phyloP scores from a whole-genome alignment of 2,113 vertebrate genomes.

The Myiagra hebetior region DNA sequence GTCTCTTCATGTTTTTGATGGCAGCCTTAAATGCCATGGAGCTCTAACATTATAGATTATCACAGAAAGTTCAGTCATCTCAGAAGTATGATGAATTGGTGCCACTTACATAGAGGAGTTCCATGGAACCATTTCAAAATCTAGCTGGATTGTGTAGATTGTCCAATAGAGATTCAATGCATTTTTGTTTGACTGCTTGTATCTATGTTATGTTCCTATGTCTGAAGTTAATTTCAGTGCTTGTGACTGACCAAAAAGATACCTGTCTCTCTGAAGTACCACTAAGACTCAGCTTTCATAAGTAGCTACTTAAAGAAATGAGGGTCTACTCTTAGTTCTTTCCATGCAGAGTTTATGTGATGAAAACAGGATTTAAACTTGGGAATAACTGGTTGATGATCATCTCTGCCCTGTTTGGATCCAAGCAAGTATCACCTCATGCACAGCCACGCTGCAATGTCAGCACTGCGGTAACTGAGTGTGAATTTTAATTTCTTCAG shows the following conservation, averaged over 20 bases:
- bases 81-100: background rate
- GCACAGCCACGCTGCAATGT: background rate
- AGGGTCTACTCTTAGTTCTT: background rate
- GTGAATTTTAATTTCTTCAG: background rate
- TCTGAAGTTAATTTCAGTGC: background rate
- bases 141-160: background rate
- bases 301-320: background rate
- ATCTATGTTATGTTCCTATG: background rate
- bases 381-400: background rate
- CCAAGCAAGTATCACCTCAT: background rate
- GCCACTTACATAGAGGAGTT: background rate
- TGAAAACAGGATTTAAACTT: background rate
- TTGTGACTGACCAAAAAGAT: background rate
- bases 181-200: background rate
- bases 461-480: background rate
- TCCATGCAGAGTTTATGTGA: background rate
- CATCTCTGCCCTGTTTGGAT: background rate
- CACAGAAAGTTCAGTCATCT: background rate
- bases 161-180: background rate
- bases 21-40: background rate
- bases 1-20: background rate
- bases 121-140: background rate
- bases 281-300: background rate
- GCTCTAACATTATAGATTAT: background rate
- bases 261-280: background rate